phyloP scores from a whole-genome alignment of 2,797 vertebrate species.

The Spinus pinus region DNA sequence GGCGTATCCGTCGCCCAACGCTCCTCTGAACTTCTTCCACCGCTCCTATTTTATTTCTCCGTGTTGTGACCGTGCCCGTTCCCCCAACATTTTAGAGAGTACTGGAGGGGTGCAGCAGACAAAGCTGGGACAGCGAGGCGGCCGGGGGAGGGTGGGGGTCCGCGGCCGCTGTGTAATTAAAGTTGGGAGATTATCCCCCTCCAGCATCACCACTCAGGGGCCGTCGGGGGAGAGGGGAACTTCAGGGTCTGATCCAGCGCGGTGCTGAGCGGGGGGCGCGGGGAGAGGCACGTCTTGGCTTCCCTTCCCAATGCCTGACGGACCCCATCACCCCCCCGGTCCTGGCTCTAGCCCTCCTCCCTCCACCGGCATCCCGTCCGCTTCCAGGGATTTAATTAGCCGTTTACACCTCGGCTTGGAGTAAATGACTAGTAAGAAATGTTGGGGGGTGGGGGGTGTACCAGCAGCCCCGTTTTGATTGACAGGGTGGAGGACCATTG shows the following conservation, averaged over 20 bases:
- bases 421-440: slow-evolving; percentile 56
- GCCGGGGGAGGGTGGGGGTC: not conserved
- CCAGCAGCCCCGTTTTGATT: slow-evolving; percentile 76
- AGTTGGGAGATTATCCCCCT: not conserved
- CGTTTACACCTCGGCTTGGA: slow-evolving; percentile 53
- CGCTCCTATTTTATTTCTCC: not conserved
- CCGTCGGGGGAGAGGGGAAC: not conserved
- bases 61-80: not conserved
- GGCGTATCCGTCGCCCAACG: not conserved
- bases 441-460: not conserved
- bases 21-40: not conserved
- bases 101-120: not conserved
- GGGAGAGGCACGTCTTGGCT: not conserved
- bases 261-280: not conserved
- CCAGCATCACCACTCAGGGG: not conserved
- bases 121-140: not conserved
- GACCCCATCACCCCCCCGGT: not conserved
- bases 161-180: not conserved
- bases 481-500: slow-evolving; percentile 80
- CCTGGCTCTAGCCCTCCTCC: not conserved
- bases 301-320: not conserved
- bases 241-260: not conserved
- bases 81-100: not conserved
- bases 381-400: slow-evolving; percentile 43
- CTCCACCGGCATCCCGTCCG: slow-evolving; percentile 18